Percentiles rank a stretch among this genome's conserved stretches.
Evolutionary conservation across 2,888 invertebrate species (phyloP).

Genomic region (Drosophila affinis): DNA sequence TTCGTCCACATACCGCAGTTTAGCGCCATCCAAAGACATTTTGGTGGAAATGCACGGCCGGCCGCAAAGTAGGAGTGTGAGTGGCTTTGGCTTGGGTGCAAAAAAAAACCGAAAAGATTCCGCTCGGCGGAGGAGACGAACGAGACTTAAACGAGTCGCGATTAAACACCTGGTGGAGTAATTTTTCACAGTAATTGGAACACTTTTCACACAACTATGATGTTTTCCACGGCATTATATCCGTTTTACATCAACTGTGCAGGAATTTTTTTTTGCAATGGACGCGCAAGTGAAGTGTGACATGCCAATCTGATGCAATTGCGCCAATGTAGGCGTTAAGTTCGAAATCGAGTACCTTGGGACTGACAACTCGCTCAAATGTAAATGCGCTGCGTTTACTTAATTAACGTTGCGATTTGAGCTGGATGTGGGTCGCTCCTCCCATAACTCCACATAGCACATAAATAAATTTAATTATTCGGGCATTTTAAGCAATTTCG

Average conservation of each 20-base stretch:
- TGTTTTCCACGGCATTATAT: background rate
- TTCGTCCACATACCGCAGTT: constrained; percentile 72
- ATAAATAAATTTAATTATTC: too few species aligned
- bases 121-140: constrained; percentile 23
- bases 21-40: constrained; percentile 81
- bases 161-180: background rate
- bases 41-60: constrained; percentile 31
- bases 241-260: constrained; percentile 40
- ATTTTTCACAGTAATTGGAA: constrained; percentile 3
- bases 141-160: background rate
- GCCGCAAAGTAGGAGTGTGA: constrained; percentile 26
- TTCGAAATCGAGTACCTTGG: constrained; percentile 40
- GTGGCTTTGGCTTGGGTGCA: constrained; percentile 51
- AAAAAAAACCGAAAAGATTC: constrained; percentile 50
- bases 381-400: too few species aligned
- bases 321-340: constrained; percentile 49
- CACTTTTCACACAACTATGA: constrained; percentile 7
- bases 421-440: too few species aligned
- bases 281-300: constrained; percentile 60
- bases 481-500: too few species aligned
- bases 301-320: constrained; percentile 54
- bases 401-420: too few species aligned
- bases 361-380: constrained; percentile 40
- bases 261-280: constrained; percentile 77
- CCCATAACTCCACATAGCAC: too few species aligned